These are phyloP conservation scores for Melospiza melodia DNA, from an alignment of 2,113 vertebrate species.

Conservation along the genomic window DNA sequence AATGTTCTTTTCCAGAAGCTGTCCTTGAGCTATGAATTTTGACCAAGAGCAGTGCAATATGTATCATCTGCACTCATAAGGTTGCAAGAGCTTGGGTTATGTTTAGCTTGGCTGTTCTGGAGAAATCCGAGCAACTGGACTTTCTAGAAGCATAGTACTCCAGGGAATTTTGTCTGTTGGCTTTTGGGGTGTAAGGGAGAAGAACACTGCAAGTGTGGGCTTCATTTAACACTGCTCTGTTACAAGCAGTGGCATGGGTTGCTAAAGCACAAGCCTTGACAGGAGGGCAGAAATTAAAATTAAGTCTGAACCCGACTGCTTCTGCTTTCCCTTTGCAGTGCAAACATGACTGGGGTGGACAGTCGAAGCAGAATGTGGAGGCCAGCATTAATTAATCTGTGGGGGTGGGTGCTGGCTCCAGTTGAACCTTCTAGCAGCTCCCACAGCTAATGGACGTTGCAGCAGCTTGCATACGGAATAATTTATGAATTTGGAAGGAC, in stretches of 20 bases:
- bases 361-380: background rate
- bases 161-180: background rate
- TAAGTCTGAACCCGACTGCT: background rate
- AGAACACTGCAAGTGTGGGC: fast-evolving
- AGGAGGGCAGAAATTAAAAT: background rate
- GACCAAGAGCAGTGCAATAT: fast-evolving
- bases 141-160: fast-evolving
- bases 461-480: background rate
- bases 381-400: background rate
- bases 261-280: background rate
- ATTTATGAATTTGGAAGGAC: background rate
- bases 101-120: background rate
- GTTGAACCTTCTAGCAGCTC: background rate
- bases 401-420: background rate
- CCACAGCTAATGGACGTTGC: background rate
- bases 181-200: background rate
- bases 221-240: background rate
- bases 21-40: background rate
- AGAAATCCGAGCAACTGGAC: background rate
- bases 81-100: background rate
- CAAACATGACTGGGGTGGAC: background rate
- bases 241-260: background rate
- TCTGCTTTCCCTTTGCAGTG: background rate
- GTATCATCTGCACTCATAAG: background rate
- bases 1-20: background rate